Base-by-base conservation (phyloP, 2,888 invertebrate genomes). In the Camptogramma bilineatum region DNA sequence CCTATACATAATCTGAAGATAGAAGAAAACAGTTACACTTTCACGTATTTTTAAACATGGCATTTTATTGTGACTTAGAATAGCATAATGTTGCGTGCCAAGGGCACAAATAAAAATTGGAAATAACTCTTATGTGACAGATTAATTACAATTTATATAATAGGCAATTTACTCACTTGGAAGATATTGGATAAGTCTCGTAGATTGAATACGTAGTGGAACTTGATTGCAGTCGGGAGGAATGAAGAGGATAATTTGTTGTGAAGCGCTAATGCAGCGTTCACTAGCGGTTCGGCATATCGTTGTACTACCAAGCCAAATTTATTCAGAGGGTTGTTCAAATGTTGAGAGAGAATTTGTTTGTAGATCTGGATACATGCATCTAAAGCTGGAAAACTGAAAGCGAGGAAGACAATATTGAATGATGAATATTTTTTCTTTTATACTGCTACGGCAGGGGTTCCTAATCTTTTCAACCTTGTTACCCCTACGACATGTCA, bases 131-230 rank as follows among this genome's bases (percentile, higher is more conserved):
- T n/a, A n/a, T n/a, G n/a, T n/a, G n/a, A n/a, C n/a, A n/a, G n/a
- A n/a, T n/a, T n/a, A n/a, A n/a, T n/a, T n/a, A n/a, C n/a, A n/a
- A n/a, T n/a, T n/a, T n/a, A n/a, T n/a, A n/a, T n/a, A n/a, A n/a
- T n/a, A n/a, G n/a, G n/a, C n/a, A 39, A 31, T 3, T 28, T 13
- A 39, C 42, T 50, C 88, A 97, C 97, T 94, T 98, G 98, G 86
- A 98, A 99, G 71, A 99, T 96, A 82, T 98, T 99, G 0, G 98
- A 97, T 61, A 99, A 93, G 86, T 99, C 99, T 63, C 99, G 93
- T 58, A 99, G 90, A 85, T 98, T 99, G 88, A 98, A 99, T 65
- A 97, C 94, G 80, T 99, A 99, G 85, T 99, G 99, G 85, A 99
- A 99, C 89, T 98, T 99, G 73, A 97, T 94, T 19, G 98, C 98